Evolutionary conservation across 1,140 invertebrate genomes (phyloP), one percentile per base, ranked within the genome.

Genomic region (Popillia japonica): DNA sequence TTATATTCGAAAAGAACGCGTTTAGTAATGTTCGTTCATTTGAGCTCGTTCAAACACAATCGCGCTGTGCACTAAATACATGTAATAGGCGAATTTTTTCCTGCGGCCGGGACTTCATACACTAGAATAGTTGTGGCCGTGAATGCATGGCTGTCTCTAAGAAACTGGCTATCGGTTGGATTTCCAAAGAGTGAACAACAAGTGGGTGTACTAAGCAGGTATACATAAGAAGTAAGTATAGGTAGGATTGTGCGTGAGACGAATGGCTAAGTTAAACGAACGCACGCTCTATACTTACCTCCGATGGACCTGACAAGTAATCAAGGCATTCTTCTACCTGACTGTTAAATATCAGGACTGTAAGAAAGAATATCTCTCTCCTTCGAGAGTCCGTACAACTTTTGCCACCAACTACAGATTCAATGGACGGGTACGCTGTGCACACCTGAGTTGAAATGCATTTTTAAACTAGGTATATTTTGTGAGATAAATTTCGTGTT

Each of bases 171-270:
- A 77, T 73, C 72, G 59, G 72, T 40, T 73, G 27, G 22, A 73
- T 73, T 73, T 73, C 72, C 72, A 73, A 73, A 73, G 64, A 77
- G 48, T 68, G 76, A 40, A 77, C 27, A 75, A 78, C 74, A 78
- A 78, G 78, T 78, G 78, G 78, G 78, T 78, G 78, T 78, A n/a
- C n/a, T n/a, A 76, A 76, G 74, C 74, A 78, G 78, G 78, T 75
- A n/a, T n/a, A 78, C 77, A 42, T 42, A 78, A 75, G 77, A 78
- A 78, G 48, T 34, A 72, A 75, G 77, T 78, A 74, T 77, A 68
- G 76, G 40, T 73, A 73, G 40, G 34, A 42, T 41, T 73, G 72
- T 23, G 27, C 61, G 61, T 68, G 20, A 68, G 22, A 20, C 72
- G 72, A 34, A 74, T 10, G 41, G 44, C 44, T 10, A 22, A 59